Base-by-base conservation (phyloP, 1,140 invertebrate species). In the Probaryconus sp. region DNA sequence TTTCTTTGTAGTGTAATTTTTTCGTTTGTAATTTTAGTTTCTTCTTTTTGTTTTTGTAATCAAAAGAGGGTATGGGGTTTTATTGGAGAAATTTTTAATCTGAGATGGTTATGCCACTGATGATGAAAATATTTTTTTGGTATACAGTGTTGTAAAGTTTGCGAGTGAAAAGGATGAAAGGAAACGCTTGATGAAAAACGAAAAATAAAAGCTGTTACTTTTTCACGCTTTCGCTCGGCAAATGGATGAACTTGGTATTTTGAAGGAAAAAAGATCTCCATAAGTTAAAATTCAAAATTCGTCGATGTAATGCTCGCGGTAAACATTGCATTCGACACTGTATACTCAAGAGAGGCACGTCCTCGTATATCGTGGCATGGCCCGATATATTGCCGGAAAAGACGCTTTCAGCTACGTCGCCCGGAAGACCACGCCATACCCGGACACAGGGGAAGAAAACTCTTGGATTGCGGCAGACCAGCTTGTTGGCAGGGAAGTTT, bases 401-500 rank as follows among this genome's bases (percentile, higher is more conserved):
- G 79, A 83, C 68, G 78, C 79, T 85, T 86, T 85, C 86, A 86
- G 83, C 83, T 55, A 84, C 78, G 77, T 81, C 77, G 63, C 75
- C 76, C 78, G 76, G 85, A 87, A 84, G 84, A 83, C 77, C 55
- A 74, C 78, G 77, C 79, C 81, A 78, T 76, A 81, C 67, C 81
- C 81, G 80, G 83, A 83, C 76, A 81, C 79, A 80, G 77, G 77
- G 74, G 81, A 86, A 81, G 84, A 86, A 80, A 81, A 74, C 70
- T 83, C 80, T 82, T 79, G 83, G 84, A 88, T 84, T 84, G 82
- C 80, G 81, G 84, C 85, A 88, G 82, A 83, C 82, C 85, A 88
- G 86, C 86, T 88, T 88, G 86, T 88, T 88, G 83, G 86, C 86
- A 87, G 86, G 85, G 82, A 88, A 87, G 85, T 88, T 84, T 87